These are phyloP conservation scores for Phrynocephalus forsythii DNA, from an alignment of 2,797 vertebrate species.

Conservation along the genomic window DNA sequence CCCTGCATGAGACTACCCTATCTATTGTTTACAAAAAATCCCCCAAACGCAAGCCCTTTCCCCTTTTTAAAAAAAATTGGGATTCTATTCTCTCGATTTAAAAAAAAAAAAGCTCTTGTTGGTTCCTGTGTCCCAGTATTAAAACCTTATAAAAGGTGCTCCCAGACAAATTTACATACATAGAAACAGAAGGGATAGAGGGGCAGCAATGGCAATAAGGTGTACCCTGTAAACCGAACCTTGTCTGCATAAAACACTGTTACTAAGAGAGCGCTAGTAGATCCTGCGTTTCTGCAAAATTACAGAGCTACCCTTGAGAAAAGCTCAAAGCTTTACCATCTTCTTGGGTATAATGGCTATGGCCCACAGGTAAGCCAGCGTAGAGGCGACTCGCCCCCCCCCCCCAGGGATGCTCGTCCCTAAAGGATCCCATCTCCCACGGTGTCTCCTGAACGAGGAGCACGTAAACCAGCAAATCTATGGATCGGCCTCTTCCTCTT, in stretches of 20 bases:
- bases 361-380: background rate
- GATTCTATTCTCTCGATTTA: background rate
- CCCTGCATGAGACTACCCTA: background rate
- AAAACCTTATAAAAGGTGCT: background rate
- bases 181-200: background rate
- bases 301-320: background rate
- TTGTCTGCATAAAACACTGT: background rate
- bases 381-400: background rate
- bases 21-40: background rate
- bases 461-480: background rate
- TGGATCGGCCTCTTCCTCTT: fast-evolving
- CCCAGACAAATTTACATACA: background rate
- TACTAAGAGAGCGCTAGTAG: background rate
- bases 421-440: background rate
- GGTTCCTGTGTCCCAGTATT: background rate
- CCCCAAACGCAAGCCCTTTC: background rate
- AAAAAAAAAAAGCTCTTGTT: background rate
- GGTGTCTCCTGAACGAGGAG: too few species aligned
- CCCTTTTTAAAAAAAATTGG: background rate
- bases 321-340: background rate
- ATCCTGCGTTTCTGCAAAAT: background rate
- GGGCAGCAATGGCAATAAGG: background rate
- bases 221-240: conserved; percentile 47
- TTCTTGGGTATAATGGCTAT: background rate
- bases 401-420: background rate